Conservation (phyloP, 2,888 invertebrate genomes). For the Limnephilus marmoratus region DNA sequence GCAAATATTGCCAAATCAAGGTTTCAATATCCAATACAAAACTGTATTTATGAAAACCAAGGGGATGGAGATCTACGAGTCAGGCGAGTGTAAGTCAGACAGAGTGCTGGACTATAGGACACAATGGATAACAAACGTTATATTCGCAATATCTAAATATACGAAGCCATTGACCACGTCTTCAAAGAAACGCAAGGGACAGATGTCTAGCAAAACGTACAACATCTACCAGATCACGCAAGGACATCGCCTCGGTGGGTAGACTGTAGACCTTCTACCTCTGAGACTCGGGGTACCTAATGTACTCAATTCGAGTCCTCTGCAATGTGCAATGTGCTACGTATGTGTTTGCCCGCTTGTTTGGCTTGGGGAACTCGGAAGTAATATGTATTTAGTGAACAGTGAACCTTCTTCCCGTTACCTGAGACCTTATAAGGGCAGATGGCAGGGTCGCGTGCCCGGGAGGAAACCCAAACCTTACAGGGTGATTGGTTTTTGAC, state of each 20-base stretch:
- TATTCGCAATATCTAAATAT: neutral
- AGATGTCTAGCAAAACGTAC: neutral
- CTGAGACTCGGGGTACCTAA: neutral
- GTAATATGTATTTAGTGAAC: neutral
- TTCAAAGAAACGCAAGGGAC: neutral
- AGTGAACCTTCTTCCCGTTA: constrained; percentile 10
- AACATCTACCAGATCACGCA: neutral
- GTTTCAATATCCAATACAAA: too few relatives aligned
- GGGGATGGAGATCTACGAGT: too few relatives aligned
- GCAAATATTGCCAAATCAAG: too few relatives aligned
- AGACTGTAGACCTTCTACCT: neutral
- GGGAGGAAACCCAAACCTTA: neutral
- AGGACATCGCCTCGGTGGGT: neutral
- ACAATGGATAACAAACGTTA: neutral
- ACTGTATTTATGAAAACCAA: too few relatives aligned
- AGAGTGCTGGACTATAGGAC: too few relatives aligned
- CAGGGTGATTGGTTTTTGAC: neutral
- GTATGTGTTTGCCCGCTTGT: neutral
- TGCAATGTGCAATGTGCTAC: neutral
- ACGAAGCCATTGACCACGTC: neutral
- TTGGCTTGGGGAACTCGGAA: constrained; percentile 2
- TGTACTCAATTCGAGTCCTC: neutral
- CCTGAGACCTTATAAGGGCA: constrained; percentile 14
- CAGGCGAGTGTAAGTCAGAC: too few relatives aligned
- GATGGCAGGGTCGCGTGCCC: constrained; percentile 27